Percentiles rank a stretch among this genome's conserved stretches.
These are phyloP conservation scores for Apodemus sylvaticus DNA, from an alignment of 2,113 vertebrate species.

Conservation along the genomic window DNA sequence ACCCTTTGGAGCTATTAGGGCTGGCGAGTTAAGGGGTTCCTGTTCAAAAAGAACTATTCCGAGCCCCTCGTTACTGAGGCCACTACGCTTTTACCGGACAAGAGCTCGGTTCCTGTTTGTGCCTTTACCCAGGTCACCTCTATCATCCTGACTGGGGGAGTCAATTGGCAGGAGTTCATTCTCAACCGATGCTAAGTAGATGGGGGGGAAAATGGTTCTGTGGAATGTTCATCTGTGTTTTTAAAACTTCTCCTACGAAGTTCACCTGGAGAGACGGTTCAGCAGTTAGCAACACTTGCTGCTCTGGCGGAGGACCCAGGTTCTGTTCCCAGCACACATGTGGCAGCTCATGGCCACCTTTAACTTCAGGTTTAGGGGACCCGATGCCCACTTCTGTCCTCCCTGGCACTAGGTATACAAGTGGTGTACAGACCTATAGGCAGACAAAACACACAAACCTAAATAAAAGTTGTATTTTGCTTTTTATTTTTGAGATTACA, in stretches of 20 bases:
- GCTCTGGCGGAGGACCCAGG: neutral
- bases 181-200: neutral
- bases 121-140: slow-evolving; percentile 20
- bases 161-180: neutral
- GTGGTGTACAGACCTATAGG: neutral
- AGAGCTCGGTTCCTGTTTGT: slow-evolving; percentile 65
- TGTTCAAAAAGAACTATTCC: slow-evolving; percentile 72
- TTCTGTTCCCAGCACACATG: neutral
- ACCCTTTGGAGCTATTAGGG: slow-evolving; percentile 34
- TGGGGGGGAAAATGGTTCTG: slow-evolving; percentile 8
- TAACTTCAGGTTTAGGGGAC: neutral
- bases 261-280: neutral
- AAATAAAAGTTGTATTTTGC: neutral
- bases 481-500: neutral
- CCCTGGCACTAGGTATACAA: neutral
- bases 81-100: slow-evolving; percentile 69
- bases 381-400: neutral
- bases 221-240: neutral
- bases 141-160: slow-evolving; percentile 50
- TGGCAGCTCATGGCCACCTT: neutral
- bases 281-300: neutral
- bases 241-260: neutral
- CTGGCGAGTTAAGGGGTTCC: slow-evolving; percentile 74
- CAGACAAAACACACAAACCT: neutral
- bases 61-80: slow-evolving; percentile 69